A percentile compares a stretch with the other conserved stretches of the same genome.
Conservation (phyloP, 2,888 invertebrate species). For the Ptilodon capucinus region DNA sequence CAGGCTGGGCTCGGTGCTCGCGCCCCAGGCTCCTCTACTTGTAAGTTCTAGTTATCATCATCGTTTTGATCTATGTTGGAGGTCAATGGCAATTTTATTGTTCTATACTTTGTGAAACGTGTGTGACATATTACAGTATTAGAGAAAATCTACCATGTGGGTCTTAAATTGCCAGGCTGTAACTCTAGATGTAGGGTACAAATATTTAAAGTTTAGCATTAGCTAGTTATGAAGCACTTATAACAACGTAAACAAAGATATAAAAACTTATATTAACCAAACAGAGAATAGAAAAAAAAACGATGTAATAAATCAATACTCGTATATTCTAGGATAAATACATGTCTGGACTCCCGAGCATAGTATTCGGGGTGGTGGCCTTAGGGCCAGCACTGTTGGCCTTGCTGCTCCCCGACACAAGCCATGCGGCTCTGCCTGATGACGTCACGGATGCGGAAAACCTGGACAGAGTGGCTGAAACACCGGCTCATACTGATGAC, state of each 20-base stretch:
- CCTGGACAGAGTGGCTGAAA: conserved; percentile 34
- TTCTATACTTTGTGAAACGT: too few relatives aligned
- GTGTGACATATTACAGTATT: too few relatives aligned
- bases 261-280: too few relatives aligned
- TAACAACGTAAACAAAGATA: too few relatives aligned
- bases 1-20: conserved; percentile 84
- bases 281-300: too few relatives aligned
- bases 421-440: conserved; percentile 57
- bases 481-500: not conserved
- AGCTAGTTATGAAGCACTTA: too few relatives aligned
- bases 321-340: conserved; percentile 51
- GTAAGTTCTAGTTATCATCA: conserved; percentile 34
- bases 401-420: conserved; percentile 66
- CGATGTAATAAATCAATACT: too few relatives aligned
- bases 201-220: too few relatives aligned
- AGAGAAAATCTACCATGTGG: too few relatives aligned
- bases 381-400: conserved; percentile 61
- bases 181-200: too few relatives aligned
- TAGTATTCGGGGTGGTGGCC: conserved; percentile 63
- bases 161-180: too few relatives aligned
- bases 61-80: not conserved
- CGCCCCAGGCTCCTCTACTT: conserved; percentile 85
- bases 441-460: conserved; percentile 59
- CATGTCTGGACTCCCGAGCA: conserved; percentile 63
- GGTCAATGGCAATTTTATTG: too few relatives aligned